A percentile compares a stretch with the other conserved stretches of the same genome.
These are phyloP conservation scores for Geopemphigus sp. DNA, from an alignment of 1,140 invertebrate genomes.

Conservation along the genomic window DNA sequence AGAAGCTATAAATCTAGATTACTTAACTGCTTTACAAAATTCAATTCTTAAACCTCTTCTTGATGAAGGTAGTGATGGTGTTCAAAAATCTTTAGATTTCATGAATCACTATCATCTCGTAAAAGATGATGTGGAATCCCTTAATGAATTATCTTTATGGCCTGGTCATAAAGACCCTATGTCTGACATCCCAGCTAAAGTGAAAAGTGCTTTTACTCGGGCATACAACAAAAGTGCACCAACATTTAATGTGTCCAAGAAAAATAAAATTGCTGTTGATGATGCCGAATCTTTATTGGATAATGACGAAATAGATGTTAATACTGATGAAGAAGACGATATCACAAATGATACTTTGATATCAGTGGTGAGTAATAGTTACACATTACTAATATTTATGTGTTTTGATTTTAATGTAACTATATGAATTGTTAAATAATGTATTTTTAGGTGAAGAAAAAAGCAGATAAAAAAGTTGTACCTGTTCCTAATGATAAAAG, in stretches of 20 bases:
- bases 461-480: constrained; percentile 46
- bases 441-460: constrained; percentile 56
- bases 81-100: constrained; percentile 69
- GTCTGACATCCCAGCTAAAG: constrained; percentile 74
- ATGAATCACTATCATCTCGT: constrained; percentile 82
- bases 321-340: constrained; percentile 60
- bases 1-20: constrained; percentile 78
- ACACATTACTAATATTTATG: no score
- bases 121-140: constrained; percentile 85
- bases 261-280: constrained; percentile 60
- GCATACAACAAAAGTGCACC: constrained; percentile 82
- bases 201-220: constrained; percentile 90
- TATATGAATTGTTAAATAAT: background rate
- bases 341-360: constrained; percentile 76
- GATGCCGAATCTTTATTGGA: constrained; percentile 58
- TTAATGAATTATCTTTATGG: constrained; percentile 84
- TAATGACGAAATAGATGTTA: constrained; percentile 55
- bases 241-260: constrained; percentile 69
- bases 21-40: constrained; percentile 70
- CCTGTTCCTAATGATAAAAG: background rate
- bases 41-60: constrained; percentile 73
- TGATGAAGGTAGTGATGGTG: constrained; percentile 67
- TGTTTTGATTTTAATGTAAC: no score
- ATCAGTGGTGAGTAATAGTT: constrained; percentile 61
- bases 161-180: constrained; percentile 73